These are phyloP conservation scores for Rhinopomastus cyanomelas DNA, from an alignment of 2,113 vertebrate species.

Conservation along the genomic window DNA sequence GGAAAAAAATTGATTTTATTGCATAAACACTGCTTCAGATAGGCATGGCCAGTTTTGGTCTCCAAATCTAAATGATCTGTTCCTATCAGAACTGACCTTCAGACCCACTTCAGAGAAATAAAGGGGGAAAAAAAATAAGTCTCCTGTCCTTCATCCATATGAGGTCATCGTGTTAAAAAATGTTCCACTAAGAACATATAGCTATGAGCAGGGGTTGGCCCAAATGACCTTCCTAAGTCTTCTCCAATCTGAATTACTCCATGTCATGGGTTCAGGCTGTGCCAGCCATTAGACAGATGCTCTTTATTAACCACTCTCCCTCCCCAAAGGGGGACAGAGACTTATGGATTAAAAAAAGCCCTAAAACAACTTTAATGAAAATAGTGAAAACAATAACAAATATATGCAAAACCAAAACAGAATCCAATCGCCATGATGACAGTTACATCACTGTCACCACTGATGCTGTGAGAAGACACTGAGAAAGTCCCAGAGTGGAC, in stretches of 20 bases:
- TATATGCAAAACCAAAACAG: too few species aligned
- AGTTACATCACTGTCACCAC: too few species aligned
- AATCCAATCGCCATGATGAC: too few species aligned
- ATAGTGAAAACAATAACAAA: too few species aligned
- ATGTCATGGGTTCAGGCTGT: too few species aligned
- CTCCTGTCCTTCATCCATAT: background rate
- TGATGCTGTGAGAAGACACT: too few species aligned
- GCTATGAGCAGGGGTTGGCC: background rate
- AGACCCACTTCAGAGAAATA: background rate
- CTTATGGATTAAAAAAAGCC: too few species aligned
- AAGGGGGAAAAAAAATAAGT: rapidly evolving
- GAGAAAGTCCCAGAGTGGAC: too few species aligned
- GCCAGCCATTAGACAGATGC: too few species aligned
- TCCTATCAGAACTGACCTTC: background rate
- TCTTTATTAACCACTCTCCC: too few species aligned
- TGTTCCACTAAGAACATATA: background rate
- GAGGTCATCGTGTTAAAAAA: background rate
- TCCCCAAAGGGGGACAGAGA: too few species aligned
- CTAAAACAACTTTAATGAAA: too few species aligned
- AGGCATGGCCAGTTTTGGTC: background rate
- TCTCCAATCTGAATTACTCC: background rate
- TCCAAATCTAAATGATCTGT: background rate
- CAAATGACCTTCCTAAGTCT: background rate
- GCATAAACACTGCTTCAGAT: background rate
- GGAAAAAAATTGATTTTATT: background rate